Conservation (phyloP, 1,140 invertebrate genomes). For the Drosophila obscura region DNA sequence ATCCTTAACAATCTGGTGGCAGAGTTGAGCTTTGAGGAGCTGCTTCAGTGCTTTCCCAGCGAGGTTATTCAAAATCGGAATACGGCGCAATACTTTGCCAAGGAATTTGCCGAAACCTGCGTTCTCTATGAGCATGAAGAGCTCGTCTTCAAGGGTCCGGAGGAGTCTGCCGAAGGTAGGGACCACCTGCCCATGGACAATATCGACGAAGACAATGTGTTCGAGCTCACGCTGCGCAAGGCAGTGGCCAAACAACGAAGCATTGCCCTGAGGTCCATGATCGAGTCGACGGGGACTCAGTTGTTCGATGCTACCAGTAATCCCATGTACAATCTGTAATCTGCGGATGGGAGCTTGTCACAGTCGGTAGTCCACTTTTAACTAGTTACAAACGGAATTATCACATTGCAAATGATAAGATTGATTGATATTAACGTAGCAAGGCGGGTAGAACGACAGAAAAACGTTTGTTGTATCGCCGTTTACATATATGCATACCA, state of each 20-base stretch:
- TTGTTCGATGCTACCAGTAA: conserved; percentile 81
- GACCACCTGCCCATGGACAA: conserved; percentile 79
- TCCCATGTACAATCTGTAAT: conserved; percentile 80
- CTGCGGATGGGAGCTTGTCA: too few species aligned
- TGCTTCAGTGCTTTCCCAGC: conserved; percentile 79
- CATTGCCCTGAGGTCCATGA: conserved; percentile 78
- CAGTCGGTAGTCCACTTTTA: conserved; percentile 37
- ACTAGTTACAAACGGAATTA: conserved; percentile 48
- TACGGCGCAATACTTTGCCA: conserved; percentile 69
- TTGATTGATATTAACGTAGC: conserved; percentile 68
- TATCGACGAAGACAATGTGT: conserved; percentile 81
- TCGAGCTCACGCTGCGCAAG: conserved; percentile 75
- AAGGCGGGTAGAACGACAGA: conserved; percentile 6
- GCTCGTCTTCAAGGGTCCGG: conserved; percentile 59
- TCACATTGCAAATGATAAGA: conserved; percentile 68
- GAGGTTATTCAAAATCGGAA: conserved; percentile 75
- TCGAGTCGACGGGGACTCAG: conserved; percentile 81
- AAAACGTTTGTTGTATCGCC: conserved; percentile 31
- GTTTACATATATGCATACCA: conserved; percentile 15
- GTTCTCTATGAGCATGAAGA: conserved; percentile 70
- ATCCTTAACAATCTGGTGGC: conserved; percentile 78
- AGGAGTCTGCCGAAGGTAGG: conserved; percentile 21
- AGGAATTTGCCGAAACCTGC: conserved; percentile 74
- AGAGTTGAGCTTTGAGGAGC: conserved; percentile 75
- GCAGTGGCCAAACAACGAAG: conserved; percentile 81